These are phyloP conservation scores for Bolborhynchus lineola DNA, from an alignment of 2,113 vertebrate species.

Conservation along the genomic window DNA sequence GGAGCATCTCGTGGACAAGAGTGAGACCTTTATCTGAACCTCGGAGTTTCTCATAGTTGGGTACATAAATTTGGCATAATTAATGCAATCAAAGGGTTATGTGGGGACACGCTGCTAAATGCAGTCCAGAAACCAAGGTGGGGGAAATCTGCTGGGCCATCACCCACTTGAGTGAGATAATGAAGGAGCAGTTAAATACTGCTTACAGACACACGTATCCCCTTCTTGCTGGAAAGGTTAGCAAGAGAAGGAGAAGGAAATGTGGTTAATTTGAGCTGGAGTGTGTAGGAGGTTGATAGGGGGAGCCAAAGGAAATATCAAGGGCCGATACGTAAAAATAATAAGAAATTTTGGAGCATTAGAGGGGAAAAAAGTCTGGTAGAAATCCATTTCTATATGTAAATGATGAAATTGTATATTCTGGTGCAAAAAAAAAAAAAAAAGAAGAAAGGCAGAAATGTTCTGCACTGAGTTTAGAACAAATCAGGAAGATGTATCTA, in stretches of 20 bases:
- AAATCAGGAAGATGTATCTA: conserved; percentile 19
- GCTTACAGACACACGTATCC: background rate
- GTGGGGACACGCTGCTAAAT: background rate
- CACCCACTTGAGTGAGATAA: background rate
- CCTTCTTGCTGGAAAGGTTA: background rate
- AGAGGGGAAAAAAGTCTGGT: background rate
- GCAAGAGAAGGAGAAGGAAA: background rate
- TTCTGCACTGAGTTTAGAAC: conserved; percentile 9
- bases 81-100: background rate
- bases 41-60: too few relatives aligned
- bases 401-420: conserved; percentile 2
- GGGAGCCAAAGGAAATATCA: conserved; percentile 39
- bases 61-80: background rate
- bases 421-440: background rate
- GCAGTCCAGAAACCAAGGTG: background rate
- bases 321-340: background rate
- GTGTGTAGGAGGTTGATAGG: background rate
- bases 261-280: background rate
- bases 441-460: background rate
- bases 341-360: background rate
- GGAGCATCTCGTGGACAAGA: background rate
- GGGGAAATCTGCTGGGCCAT: background rate
- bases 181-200: background rate
- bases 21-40: accelerated
- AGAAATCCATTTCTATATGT: background rate